Percentiles rank a stretch among this genome's conserved stretches.
phyloP scores from a whole-genome alignment of 2,797 vertebrate species.

The Lepilemur ruficaudatus region DNA sequence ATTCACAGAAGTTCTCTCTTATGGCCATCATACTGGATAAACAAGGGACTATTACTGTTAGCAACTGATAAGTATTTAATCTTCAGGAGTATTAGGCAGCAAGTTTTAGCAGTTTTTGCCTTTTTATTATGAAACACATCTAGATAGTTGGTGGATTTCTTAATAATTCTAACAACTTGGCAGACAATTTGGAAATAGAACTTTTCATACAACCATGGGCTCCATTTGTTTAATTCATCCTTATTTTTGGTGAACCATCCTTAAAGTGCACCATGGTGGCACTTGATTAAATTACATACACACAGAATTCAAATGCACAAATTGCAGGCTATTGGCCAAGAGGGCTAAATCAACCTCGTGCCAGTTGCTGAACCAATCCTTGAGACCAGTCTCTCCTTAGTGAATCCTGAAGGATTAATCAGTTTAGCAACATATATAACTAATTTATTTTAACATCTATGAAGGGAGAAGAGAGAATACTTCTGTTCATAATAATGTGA shows the following conservation, averaged over 20 bases:
- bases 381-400: not conserved
- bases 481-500: not conserved
- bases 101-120: not conserved
- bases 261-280: not conserved
- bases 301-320: constrained; percentile 19
- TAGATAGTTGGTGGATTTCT: not conserved
- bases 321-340: not conserved
- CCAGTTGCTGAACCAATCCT: not conserved
- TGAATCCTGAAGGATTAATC: constrained; percentile 4
- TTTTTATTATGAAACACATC: constrained; percentile 26
- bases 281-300: constrained; percentile 9
- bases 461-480: not conserved
- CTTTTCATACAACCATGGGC: not conserved
- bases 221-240: not conserved
- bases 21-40: not conserved
- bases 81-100: not conserved
- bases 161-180: constrained; percentile 30
- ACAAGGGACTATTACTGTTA: not conserved
- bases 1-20: not conserved
- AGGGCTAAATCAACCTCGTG: not conserved
- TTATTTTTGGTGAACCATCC: constrained; percentile 39
- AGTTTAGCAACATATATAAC: not conserved
- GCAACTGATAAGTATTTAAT: not conserved
- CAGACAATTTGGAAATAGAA: constrained; percentile 28
- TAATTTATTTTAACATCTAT: constrained; percentile 4